Evolutionary conservation across 2,888 invertebrate genomes (phyloP).

Genomic region (Andrena fulva): DNA sequence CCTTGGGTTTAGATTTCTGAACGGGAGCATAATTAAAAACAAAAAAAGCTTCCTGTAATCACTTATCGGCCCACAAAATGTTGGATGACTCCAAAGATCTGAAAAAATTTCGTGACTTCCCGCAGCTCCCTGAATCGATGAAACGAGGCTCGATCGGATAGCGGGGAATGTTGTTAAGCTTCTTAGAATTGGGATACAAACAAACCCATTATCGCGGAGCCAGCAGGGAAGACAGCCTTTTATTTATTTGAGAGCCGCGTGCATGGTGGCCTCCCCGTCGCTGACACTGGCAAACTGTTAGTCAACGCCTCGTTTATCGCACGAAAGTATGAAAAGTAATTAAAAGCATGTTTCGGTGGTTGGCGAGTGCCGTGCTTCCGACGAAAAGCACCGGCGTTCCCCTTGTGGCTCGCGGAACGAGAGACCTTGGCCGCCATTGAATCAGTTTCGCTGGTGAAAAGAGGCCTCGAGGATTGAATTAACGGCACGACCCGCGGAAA

Average conservation of each 20-base stretch:
- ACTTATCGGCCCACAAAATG: too few species aligned
- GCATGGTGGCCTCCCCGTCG: conserved; percentile 50
- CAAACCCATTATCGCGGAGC: conserved; percentile 82
- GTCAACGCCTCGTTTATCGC: conserved; percentile 75
- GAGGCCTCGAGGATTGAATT: too few species aligned
- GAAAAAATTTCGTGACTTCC: conserved; percentile 24
- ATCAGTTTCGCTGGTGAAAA: neutral
- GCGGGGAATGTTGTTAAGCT: conserved; percentile 75
- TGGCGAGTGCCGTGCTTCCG: conserved; percentile 43
- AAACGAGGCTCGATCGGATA: conserved; percentile 13
- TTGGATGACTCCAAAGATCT: conserved; percentile 3
- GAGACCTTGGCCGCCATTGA: neutral
- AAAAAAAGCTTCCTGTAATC: neutral
- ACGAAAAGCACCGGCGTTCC: conserved; percentile 11
- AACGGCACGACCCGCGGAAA: too few species aligned
- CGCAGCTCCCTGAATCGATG: conserved; percentile 18
- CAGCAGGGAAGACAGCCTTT: conserved; percentile 78
- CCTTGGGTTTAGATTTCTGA: conserved; percentile 27
- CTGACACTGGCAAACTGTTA: conserved; percentile 72
- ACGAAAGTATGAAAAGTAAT: conserved; percentile 83
- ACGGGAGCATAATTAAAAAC: conserved; percentile 26
- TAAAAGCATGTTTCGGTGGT: conserved; percentile 74
- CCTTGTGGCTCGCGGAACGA: neutral
- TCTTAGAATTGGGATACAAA: conserved; percentile 81
- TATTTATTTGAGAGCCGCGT: conserved; percentile 79